A percentile compares a stretch with the other conserved stretches of the same genome.
Evolutionary conservation across 2,113 vertebrate genomes (phyloP).

Genomic region (Mola mola): DNA sequence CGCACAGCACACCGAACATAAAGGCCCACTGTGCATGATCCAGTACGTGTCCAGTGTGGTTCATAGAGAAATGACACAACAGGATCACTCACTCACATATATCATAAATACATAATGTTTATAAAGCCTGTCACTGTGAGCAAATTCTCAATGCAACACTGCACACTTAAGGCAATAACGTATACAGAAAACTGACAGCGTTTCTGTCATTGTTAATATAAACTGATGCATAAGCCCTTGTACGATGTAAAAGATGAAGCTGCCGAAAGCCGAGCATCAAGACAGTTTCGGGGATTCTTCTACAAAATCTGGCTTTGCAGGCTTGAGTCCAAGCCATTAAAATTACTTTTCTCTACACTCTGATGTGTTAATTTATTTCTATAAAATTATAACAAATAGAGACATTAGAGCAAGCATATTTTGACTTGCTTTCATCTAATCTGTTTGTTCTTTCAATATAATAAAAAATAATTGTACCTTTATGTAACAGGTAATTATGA

Average conservation of each 20-base stretch:
- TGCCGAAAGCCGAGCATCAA: background rate
- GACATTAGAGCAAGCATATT: too few relatives aligned
- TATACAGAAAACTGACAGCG: background rate
- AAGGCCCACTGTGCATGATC: constrained; percentile 24
- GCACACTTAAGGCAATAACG: background rate
- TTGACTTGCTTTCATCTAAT: too few relatives aligned
- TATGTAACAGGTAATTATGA: too few relatives aligned
- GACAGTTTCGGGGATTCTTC: background rate
- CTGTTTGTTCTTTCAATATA: too few relatives aligned
- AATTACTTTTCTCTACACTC: too few relatives aligned
- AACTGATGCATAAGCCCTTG: background rate
- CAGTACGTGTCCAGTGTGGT: constrained; percentile 6
- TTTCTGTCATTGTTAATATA: background rate
- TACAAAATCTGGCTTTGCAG: too few relatives aligned
- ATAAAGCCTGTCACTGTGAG: background rate
- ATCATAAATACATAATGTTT: background rate
- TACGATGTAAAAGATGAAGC: background rate
- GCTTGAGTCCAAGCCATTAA: too few relatives aligned
- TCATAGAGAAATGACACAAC: background rate
- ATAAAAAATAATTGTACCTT: too few relatives aligned
- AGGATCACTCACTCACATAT: constrained; percentile 1
- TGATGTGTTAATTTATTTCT: too few relatives aligned
- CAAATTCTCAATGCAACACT: background rate
- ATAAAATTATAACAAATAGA: too few relatives aligned
- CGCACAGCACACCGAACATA: constrained; percentile 24